Evolutionary conservation across 2,888 invertebrate species (phyloP), one percentile per base, ranked within the genome.

Genomic region (Heliconius ethilla): DNA sequence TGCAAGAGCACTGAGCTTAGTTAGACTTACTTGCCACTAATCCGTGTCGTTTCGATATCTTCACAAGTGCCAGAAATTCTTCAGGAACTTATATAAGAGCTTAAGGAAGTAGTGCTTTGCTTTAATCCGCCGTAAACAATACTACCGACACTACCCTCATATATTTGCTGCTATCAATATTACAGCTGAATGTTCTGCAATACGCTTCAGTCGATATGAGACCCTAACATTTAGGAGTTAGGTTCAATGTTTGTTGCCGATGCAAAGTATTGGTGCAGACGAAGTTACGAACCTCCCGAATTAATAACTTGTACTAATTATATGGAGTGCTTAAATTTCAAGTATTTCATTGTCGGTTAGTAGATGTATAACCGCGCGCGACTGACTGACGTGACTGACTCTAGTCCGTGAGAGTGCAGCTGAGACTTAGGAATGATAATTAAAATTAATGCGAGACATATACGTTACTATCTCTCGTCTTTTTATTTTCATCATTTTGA

Each of bases 41-140:
- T 51, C n/a, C 22, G 29, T 29, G 22, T 27, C 55, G 29, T 29
- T 13, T 29, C 70, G 33, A 59, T 37, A 33, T 33, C 55, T 15
- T 59, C 72, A n/a, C 55, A 55, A 75, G 55, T 70, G 27, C 62
- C 62, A 45, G 62, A 27, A 76, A 62, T 76, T 76, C 62, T 40
- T 87, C 88, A 88, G 87, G 86, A 84, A 85, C 86, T 86, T 85
- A 85, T 83, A 82, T 85, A 85, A 85, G 87, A 86, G 85, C 87
- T 88, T 86, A 86, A 86, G 84, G 86, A 82, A 87, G 85, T 87
- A 87, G 87, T 88, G 85, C 85, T 85, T 81, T 84, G 87, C 88
- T 88, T 88, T 89, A 88, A 90, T 90, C 90, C 87, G 87, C 89
- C 87, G 87, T 90, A 91, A 90, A 90, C 91, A 91, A 90, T 89